Conservation (phyloP, 2,797 vertebrate genomes). For the Neostethus bicornis region DNA sequence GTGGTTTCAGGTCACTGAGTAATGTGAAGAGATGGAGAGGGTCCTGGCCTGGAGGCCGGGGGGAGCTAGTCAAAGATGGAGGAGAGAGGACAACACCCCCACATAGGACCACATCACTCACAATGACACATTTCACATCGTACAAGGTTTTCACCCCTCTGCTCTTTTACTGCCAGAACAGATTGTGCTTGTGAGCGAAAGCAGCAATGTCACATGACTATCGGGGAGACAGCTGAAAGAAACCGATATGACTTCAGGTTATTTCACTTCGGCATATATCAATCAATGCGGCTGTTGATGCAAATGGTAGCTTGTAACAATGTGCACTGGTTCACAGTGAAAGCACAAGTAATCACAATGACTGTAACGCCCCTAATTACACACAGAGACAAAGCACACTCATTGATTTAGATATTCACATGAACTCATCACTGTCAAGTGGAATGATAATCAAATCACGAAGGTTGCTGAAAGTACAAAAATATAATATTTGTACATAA, state of each 20-base stretch:
- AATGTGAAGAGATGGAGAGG: slow-evolving; percentile 76
- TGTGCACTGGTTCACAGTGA: slow-evolving; percentile 44
- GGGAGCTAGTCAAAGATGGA: slow-evolving; percentile 56
- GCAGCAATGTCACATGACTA: slow-evolving; percentile 46
- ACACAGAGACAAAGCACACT: slow-evolving; percentile 24
- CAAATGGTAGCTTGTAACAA: slow-evolving; percentile 38
- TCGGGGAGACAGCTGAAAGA: slow-evolving; percentile 28
- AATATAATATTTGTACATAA: too few species aligned
- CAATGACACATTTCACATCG: slow-evolving; percentile 54
- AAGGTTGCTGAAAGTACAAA: slow-evolving; percentile 24
- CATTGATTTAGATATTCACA: slow-evolving; percentile 17
- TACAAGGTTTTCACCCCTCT: slow-evolving; percentile 35
- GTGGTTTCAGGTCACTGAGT: slow-evolving; percentile 81
- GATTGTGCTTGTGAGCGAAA: slow-evolving; percentile 39
- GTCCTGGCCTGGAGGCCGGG: slow-evolving; percentile 60
- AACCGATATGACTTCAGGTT: slow-evolving; percentile 25
- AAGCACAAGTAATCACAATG: slow-evolving; percentile 25
- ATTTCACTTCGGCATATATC: slow-evolving; percentile 27
- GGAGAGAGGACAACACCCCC: slow-evolving; percentile 59
- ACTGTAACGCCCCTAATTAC: slow-evolving; percentile 20
- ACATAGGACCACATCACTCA: slow-evolving; percentile 66
- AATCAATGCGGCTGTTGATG: slow-evolving; percentile 33
- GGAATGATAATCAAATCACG: slow-evolving; percentile 18
- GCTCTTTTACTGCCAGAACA: slow-evolving; percentile 47
- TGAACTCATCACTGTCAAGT: slow-evolving; percentile 24